Evolutionary conservation across 2,888 invertebrate genomes (phyloP).

Genomic region (Geotrupes spiniger): DNA sequence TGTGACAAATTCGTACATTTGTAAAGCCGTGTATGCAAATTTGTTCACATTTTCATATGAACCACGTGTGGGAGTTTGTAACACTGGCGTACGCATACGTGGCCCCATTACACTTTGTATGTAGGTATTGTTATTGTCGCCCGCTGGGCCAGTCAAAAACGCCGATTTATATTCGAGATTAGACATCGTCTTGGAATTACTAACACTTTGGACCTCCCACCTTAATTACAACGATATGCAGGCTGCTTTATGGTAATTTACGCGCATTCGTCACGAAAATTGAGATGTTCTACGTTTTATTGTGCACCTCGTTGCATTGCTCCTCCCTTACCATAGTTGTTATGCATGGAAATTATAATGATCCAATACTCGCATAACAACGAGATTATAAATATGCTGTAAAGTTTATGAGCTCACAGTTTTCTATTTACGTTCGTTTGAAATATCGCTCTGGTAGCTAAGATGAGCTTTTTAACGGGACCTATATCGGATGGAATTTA

Average conservation of each 20-base stretch:
- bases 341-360: too few relatives aligned
- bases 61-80: conserved; percentile 8
- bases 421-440: too few relatives aligned
- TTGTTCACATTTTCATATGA: conserved; percentile 16
- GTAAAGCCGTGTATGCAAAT: conserved; percentile 6
- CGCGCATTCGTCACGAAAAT: neutral
- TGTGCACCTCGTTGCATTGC: neutral
- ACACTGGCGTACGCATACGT: conserved; percentile 4
- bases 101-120: conserved; percentile 9
- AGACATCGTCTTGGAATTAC: conserved; percentile 14
- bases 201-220: conserved; percentile 7
- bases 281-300: conserved; percentile 6
- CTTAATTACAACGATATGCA: neutral
- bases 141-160: conserved; percentile 13
- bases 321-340: too few relatives aligned
- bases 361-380: too few relatives aligned
- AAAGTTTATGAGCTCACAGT: too few relatives aligned
- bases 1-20: too few relatives aligned
- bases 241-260: conserved; percentile 1
- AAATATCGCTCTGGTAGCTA: too few relatives aligned
- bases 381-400: too few relatives aligned
- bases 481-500: too few relatives aligned
- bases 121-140: conserved; percentile 11
- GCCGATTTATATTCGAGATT: conserved; percentile 17
- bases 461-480: too few relatives aligned